Evolutionary conservation across 2,888 invertebrate species (phyloP).

Genomic region (Caenorhabditis parvicauda): DNA sequence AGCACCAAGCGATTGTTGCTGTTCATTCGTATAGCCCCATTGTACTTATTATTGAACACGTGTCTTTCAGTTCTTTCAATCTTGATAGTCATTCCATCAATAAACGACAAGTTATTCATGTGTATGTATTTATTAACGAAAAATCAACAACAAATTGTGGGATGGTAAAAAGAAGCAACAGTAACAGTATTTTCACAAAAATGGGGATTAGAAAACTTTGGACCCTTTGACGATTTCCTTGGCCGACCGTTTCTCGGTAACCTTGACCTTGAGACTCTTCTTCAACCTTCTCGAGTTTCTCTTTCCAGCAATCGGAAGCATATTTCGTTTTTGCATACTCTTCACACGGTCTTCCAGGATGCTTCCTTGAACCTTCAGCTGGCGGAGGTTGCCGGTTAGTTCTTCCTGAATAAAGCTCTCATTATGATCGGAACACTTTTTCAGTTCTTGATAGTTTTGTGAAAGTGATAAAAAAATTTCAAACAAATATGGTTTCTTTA

Average conservation of each 20-base stretch:
- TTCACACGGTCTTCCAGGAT: slow-evolving; percentile 36
- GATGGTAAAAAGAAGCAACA: too few relatives aligned
- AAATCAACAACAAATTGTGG: too few relatives aligned
- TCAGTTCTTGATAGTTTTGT: too few relatives aligned
- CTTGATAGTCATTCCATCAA: too few relatives aligned
- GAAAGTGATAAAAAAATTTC: background rate
- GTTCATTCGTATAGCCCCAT: too few relatives aligned
- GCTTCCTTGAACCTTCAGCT: slow-evolving; percentile 38
- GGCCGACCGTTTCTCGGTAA: slow-evolving; percentile 28
- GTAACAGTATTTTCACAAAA: background rate
- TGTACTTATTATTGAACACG: too few relatives aligned
- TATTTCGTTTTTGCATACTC: slow-evolving; percentile 38
- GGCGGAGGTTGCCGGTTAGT: slow-evolving; percentile 23
- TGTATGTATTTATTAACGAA: too few relatives aligned
- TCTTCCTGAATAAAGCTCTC: slow-evolving; percentile 20
- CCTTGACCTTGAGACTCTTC: slow-evolving; percentile 24
- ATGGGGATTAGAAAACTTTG: slow-evolving; percentile 19
- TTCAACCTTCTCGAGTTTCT: slow-evolving; percentile 24
- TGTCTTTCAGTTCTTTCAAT: too few relatives aligned
- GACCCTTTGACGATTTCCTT: slow-evolving; percentile 27
- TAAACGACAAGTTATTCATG: too few relatives aligned
- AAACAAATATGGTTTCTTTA: too few relatives aligned
- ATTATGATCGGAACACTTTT: too few relatives aligned
- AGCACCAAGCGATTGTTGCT: too few relatives aligned
- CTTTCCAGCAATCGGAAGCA: slow-evolving; percentile 36